Percentiles rank a stretch among this genome's conserved stretches.
Evolutionary conservation across 2,888 invertebrate genomes (phyloP).

Genomic region (Itoplectis maculator): DNA sequence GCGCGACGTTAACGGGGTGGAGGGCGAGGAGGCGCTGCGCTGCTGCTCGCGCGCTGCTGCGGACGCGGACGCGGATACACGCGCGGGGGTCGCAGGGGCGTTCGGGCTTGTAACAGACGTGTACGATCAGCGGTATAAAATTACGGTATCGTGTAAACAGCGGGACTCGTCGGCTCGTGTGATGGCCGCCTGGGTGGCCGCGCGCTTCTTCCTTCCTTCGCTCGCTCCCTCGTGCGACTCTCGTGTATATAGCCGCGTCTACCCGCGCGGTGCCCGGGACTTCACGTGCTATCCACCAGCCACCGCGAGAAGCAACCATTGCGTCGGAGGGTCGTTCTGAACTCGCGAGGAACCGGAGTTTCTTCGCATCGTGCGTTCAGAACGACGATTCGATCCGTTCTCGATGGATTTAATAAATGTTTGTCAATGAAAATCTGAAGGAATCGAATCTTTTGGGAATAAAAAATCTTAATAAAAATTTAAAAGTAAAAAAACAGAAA

Average conservation of each 20-base stretch:
- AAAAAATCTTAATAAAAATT: background rate
- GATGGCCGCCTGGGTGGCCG: slow-evolving; percentile 82
- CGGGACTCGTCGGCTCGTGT: slow-evolving; percentile 81
- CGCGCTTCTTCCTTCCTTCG: slow-evolving; percentile 52
- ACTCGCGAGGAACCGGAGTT: slow-evolving; percentile 9
- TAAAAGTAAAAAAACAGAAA: too few species aligned
- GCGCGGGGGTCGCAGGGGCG: slow-evolving; percentile 48
- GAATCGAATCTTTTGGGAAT: background rate
- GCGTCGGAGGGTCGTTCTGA: slow-evolving; percentile 10
- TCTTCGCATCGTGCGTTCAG: background rate
- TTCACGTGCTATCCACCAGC: slow-evolving; percentile 81
- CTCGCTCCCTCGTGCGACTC: slow-evolving; percentile 55
- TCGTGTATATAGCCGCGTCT: slow-evolving; percentile 44
- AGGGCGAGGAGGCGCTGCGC: slow-evolving; percentile 24
- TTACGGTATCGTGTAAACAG: slow-evolving; percentile 82
- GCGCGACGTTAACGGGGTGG: slow-evolving; percentile 33
- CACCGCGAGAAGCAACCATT: slow-evolving; percentile 38
- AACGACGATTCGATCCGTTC: background rate
- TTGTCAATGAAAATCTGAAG: too few species aligned
- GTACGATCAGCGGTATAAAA: slow-evolving; percentile 82
- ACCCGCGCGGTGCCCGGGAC: too few species aligned
- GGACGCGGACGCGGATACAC: slow-evolving; percentile 31
- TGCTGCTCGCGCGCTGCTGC: too few species aligned
- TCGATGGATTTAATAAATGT: background rate
- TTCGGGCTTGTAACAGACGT: slow-evolving; percentile 70